Conservation (phyloP, 2,113 vertebrate genomes). For the Nibea coibor region DNA sequence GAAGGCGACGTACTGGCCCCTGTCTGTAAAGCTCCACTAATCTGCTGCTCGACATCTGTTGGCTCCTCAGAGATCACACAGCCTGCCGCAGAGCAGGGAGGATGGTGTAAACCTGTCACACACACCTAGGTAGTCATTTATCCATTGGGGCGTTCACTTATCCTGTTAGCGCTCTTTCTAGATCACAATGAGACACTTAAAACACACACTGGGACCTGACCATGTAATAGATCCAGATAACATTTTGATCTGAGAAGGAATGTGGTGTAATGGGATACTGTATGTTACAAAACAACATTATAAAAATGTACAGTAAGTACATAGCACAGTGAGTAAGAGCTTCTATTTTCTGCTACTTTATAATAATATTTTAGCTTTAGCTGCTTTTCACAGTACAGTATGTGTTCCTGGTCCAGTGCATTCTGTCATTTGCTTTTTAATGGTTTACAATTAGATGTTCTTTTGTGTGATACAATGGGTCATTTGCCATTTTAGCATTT, state of each 20-base stretch:
- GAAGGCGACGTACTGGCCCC: slow-evolving; percentile 40
- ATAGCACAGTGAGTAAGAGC: no score
- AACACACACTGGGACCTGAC: background rate
- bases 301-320: background rate
- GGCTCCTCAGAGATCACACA: slow-evolving; percentile 32
- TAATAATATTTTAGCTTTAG: background rate
- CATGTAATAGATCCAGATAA: background rate
- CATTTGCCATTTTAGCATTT: background rate
- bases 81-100: background rate
- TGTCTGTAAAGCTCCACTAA: slow-evolving; percentile 55
- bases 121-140: slow-evolving; percentile 4
- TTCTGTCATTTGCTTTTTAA: background rate
- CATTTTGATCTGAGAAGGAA: background rate
- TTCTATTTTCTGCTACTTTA: background rate
- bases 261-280: background rate
- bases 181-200: slow-evolving; percentile 9
- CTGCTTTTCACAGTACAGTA: background rate
- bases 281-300: background rate
- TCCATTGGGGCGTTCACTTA: background rate
- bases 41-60: slow-evolving; percentile 50
- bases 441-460: background rate
- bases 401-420: background rate
- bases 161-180: background rate
- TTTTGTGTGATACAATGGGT: background rate
- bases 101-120: slow-evolving; percentile 26